Conservation (phyloP, 2,888 invertebrate genomes). For the Synanthedon andrenaeformis region DNA sequence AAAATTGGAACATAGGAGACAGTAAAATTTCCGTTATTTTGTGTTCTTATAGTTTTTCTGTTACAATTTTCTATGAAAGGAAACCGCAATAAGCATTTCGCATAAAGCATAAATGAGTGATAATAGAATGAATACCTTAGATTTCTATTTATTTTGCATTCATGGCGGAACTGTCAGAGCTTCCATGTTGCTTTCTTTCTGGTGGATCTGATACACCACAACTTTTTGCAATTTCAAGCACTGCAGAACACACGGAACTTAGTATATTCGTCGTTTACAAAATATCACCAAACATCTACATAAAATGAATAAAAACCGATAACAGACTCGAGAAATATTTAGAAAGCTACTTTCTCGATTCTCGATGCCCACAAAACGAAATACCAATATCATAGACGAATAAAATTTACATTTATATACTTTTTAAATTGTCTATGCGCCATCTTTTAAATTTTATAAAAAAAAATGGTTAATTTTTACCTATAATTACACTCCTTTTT, state of each 20-base stretch:
- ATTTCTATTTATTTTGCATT: constrained; percentile 72
- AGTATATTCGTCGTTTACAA: neutral
- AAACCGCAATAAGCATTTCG: too few species aligned
- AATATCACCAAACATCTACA: neutral
- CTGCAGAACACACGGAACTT: constrained; percentile 9
- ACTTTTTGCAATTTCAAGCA: constrained; percentile 8
- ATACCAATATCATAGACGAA: constrained; percentile 20
- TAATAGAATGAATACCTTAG: constrained; percentile 30
- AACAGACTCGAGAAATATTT: constrained; percentile 32
- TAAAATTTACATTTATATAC: constrained; percentile 3
- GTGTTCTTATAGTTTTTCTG: too few species aligned
- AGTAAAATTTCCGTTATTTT: too few species aligned
- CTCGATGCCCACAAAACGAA: constrained; percentile 10
- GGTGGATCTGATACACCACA: constrained; percentile 10
- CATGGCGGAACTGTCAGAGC: constrained; percentile 72
- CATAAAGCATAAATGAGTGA: too few species aligned
- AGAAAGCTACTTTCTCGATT: constrained; percentile 60
- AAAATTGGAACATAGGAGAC: too few species aligned
- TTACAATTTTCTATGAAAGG: too few species aligned
- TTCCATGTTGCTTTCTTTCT: constrained; percentile 71
- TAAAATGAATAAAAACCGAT: constrained; percentile 2
- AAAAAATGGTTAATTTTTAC: neutral
- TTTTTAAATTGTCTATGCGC: constrained; percentile 1
- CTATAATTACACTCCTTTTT: too few species aligned
- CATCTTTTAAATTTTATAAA: constrained; percentile 3